phyloP scores from a whole-genome alignment of 2,888 invertebrate species.

The Deilephila porcellus region DNA sequence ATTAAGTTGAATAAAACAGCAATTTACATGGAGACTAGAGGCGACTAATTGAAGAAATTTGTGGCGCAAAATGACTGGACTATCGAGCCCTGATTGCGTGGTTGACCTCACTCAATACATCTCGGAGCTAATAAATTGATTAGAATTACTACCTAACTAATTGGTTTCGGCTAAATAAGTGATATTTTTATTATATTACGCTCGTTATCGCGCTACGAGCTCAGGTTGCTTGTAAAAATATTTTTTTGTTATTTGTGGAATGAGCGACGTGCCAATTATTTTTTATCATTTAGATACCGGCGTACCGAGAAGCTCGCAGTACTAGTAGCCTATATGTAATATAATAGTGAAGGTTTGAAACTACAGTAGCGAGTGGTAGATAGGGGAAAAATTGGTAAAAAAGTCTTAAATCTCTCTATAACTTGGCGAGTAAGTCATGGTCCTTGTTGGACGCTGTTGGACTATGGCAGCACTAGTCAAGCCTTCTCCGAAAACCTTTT shows the following conservation, averaged over 20 bases:
- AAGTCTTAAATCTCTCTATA: too few relatives aligned
- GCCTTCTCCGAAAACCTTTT: too few relatives aligned
- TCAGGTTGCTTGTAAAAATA: slow-evolving; percentile 6
- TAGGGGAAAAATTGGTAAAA: too few relatives aligned
- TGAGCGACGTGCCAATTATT: neutral
- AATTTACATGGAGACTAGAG: slow-evolving; percentile 32
- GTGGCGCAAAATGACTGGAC: slow-evolving; percentile 25
- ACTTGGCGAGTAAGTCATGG: too few relatives aligned
- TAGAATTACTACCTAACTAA: neutral
- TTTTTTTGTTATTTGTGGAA: neutral
- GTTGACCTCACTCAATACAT: neutral
- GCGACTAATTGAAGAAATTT: slow-evolving; percentile 27
- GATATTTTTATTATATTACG: slow-evolving; percentile 22
- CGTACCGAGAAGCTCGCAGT: too few relatives aligned
- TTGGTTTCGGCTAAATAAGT: slow-evolving; percentile 24
- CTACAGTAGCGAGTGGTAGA: too few relatives aligned
- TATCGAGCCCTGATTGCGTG: slow-evolving; percentile 30
- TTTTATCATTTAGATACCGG: neutral
- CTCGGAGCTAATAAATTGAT: slow-evolving; percentile 3
- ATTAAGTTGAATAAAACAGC: slow-evolving; percentile 47
- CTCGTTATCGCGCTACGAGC: neutral
- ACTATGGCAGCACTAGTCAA: too few relatives aligned
- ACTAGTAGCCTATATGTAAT: too few relatives aligned
- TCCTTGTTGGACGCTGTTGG: too few relatives aligned
- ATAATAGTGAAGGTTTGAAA: too few relatives aligned